phyloP scores from a whole-genome alignment of 1,140 invertebrate species.

The Drosophila obscura region DNA sequence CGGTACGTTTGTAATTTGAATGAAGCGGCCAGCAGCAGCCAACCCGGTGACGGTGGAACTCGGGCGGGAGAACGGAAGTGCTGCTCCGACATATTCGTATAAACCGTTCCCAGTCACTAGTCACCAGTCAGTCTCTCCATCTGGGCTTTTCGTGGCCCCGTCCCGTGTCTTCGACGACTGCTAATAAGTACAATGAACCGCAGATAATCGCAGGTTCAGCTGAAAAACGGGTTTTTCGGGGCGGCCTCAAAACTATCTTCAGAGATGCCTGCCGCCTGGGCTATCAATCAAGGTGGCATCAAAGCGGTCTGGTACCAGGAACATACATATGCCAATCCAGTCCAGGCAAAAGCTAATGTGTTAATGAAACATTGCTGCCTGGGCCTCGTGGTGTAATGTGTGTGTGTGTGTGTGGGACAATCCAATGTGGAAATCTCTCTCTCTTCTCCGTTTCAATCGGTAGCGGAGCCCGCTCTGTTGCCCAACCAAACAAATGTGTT shows the following conservation, averaged over 20 bases:
- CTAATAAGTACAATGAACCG: conserved; percentile 76
- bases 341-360: conserved; percentile 9
- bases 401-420: conserved; percentile 28
- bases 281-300: conserved; percentile 66
- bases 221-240: conserved; percentile 66
- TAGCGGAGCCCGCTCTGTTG: conserved; percentile 18
- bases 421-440: conserved; percentile 31
- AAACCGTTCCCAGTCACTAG: conserved; percentile 1
- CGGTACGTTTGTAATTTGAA: conserved; percentile 25
- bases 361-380: conserved; percentile 18
- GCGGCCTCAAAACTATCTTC: conserved; percentile 45
- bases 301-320: conserved; percentile 34
- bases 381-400: conserved; percentile 29
- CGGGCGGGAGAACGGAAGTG: conserved; percentile 13
- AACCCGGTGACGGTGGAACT: background rate
- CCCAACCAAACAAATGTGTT: conserved; percentile 39
- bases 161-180: conserved; percentile 17
- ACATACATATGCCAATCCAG: background rate
- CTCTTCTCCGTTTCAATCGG: too few species aligned
- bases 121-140: conserved; percentile 15
- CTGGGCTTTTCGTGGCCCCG: conserved; percentile 34
- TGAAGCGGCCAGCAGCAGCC: conserved; percentile 21
- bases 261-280: conserved; percentile 5
- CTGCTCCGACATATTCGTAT: too few species aligned
- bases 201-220: conserved; percentile 66